Evolutionary conservation across 2,113 vertebrate genomes (phyloP).

Genomic region (Tragelaphus buxtoni): DNA sequence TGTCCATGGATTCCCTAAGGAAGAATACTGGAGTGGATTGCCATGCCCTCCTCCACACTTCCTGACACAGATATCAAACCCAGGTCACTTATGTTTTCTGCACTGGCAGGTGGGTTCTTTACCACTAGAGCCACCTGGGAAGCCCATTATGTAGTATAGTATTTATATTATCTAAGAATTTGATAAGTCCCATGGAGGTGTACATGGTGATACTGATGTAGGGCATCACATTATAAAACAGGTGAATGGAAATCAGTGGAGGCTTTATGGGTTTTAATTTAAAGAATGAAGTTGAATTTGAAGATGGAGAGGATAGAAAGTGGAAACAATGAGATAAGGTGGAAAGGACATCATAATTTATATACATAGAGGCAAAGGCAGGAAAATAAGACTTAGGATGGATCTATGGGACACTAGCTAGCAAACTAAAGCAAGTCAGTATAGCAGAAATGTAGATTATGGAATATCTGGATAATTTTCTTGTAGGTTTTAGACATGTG

Average conservation of each 20-base stretch:
- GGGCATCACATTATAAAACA: background rate
- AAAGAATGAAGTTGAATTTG: background rate
- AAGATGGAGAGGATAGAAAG: background rate
- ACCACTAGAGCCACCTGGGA: background rate
- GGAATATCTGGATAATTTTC: background rate
- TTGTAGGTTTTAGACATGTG: background rate
- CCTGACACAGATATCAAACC: background rate
- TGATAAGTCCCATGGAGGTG: no score
- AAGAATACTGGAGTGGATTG: background rate
- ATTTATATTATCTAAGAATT: background rate
- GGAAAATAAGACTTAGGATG: background rate
- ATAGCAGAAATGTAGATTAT: no score
- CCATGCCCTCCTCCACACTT: background rate
- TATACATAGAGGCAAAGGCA: background rate
- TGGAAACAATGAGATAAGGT: background rate
- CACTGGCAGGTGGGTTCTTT: background rate
- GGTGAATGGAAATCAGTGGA: background rate
- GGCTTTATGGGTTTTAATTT: background rate
- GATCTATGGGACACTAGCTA: background rate
- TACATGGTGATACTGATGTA: background rate
- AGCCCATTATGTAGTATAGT: background rate
- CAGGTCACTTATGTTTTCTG: background rate
- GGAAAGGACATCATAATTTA: background rate
- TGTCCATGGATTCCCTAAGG: background rate
- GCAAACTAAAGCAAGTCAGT: background rate